Evolutionary conservation across 1,140 invertebrate species (phyloP).

Genomic region (Caerostris darwini): DNA sequence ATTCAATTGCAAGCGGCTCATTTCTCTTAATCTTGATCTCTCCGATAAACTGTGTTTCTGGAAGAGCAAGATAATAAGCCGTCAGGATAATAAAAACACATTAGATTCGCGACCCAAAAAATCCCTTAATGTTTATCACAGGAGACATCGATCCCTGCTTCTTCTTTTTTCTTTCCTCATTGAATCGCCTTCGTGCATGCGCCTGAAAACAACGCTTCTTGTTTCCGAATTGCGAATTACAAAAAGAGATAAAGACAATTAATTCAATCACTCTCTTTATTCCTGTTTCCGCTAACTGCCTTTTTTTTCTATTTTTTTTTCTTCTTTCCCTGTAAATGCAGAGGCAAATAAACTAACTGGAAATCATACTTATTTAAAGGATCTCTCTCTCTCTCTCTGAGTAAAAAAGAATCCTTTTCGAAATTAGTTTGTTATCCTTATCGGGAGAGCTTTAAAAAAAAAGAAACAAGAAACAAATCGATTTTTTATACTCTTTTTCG

Average conservation of each 20-base stretch:
- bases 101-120: slow-evolving; percentile 26
- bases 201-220: background rate
- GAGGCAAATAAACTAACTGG: slow-evolving; percentile 30
- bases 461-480: slow-evolving; percentile 14
- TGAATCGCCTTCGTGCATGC: background rate
- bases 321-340: background rate
- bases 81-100: slow-evolving; percentile 39
- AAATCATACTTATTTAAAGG: slow-evolving; percentile 33
- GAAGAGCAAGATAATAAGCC: slow-evolving; percentile 15
- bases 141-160: background rate
- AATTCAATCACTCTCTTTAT: slow-evolving; percentile 29
- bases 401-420: slow-evolving; percentile 12
- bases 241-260: slow-evolving; percentile 5
- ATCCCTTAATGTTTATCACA: slow-evolving; percentile 32
- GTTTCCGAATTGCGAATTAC: slow-evolving; percentile 8
- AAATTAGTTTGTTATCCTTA: slow-evolving; percentile 43
- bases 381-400: background rate
- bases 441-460: background rate
- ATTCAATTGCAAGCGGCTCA: background rate
- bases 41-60: slow-evolving; percentile 1
- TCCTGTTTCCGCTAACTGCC: background rate
- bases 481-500: slow-evolving; percentile 5
- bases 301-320: background rate
- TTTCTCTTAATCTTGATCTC: background rate
- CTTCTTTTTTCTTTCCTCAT: background rate